phyloP scores from a whole-genome alignment of 2,797 vertebrate genomes.

The Rousettus madagascariensis region DNA sequence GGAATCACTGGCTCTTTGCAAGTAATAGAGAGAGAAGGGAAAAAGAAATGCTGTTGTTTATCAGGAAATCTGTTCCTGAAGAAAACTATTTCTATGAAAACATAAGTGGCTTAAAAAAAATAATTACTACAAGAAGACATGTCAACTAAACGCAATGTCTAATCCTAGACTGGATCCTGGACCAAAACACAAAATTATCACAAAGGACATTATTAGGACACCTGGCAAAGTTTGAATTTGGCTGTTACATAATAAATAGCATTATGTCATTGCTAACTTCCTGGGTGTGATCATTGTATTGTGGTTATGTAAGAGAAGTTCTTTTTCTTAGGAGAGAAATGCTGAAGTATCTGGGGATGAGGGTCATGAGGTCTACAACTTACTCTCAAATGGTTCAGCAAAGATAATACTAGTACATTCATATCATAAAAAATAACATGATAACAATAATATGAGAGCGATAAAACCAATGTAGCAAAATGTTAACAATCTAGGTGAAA shows the following conservation, averaged over 20 bases:
- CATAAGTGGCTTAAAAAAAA: not conserved
- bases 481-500: not conserved
- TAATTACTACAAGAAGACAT: slow-evolving; percentile 10
- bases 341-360: slow-evolving; percentile 13
- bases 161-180: slow-evolving; percentile 6
- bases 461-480: slow-evolving; percentile 23
- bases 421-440: slow-evolving; percentile 26
- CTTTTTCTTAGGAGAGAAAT: slow-evolving; percentile 48
- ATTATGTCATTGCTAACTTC: slow-evolving; percentile 34
- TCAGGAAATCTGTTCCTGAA: slow-evolving; percentile 42
- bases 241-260: not conserved
- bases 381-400: not conserved
- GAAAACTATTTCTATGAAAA: slow-evolving; percentile 47
- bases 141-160: slow-evolving; percentile 35
- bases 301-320: slow-evolving; percentile 33
- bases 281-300: slow-evolving; percentile 30
- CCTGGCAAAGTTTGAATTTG: slow-evolving; percentile 5
- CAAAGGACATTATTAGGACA: not conserved
- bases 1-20: not conserved
- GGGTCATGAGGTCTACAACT: not conserved
- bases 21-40: not conserved
- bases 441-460: not conserved
- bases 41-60: not conserved
- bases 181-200: not conserved
- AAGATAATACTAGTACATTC: slow-evolving; percentile 38